Evolutionary conservation across 1,140 invertebrate species (phyloP).

Genomic region (Elymnias hypermnestra): DNA sequence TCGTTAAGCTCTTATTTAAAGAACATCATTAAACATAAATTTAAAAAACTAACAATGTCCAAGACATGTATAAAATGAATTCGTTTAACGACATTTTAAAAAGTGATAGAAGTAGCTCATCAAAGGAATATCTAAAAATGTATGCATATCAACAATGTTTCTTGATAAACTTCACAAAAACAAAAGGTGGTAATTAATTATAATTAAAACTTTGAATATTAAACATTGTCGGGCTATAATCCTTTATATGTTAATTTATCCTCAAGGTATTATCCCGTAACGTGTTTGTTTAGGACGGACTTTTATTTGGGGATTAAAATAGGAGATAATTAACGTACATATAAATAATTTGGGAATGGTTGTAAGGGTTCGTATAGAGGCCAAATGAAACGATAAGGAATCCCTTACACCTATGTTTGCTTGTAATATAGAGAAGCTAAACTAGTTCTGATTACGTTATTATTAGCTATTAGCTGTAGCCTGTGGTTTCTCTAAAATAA

Average conservation of each 20-base stretch:
- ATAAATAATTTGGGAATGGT: slow-evolving; percentile 3
- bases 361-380: neutral
- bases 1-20: too few species aligned
- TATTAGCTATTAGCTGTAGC: too few species aligned
- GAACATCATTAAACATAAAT: too few species aligned
- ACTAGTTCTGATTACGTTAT: too few species aligned
- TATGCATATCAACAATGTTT: neutral
- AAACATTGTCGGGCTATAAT: neutral
- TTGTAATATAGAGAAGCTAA: too few species aligned
- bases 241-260: slow-evolving; percentile 11
- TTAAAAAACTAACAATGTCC: too few species aligned
- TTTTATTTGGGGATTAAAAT: slow-evolving; percentile 32
- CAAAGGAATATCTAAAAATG: too few species aligned
- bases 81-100: too few species aligned
- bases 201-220: slow-evolving; percentile 1
- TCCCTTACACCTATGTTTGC: too few species aligned
- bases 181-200: neutral
- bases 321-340: slow-evolving; percentile 28
- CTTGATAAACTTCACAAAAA: neutral
- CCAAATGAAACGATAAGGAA: neutral
- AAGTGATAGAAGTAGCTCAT: too few species aligned
- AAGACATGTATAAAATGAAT: too few species aligned
- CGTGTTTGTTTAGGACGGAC: slow-evolving; percentile 33
- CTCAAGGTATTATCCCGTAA: slow-evolving; percentile 21
- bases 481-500: too few species aligned